Base-by-base conservation (phyloP, 2,113 vertebrate species). In the Sceloporus tristichus region DNA sequence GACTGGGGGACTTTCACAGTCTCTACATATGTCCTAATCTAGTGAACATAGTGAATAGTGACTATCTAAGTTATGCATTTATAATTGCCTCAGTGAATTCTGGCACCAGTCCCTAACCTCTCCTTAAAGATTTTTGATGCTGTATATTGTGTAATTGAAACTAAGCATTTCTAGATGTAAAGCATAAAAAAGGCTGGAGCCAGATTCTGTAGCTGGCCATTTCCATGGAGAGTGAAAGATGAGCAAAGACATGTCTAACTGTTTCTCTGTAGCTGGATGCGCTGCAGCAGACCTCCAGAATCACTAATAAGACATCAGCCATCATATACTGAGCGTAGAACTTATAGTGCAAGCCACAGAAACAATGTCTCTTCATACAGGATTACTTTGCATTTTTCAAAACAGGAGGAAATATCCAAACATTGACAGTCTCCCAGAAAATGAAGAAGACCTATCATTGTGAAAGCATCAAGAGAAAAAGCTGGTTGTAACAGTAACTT, bases 401-500 rank as follows among this genome's bases (percentile, higher is more conserved):
- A 73, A 91, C 91, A 95, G 94, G 86, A 94, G 79, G 53, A 92
- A 77, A 88, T 84, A 94, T 48, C 85, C 90, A 74, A 94, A 90
- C 68, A 89, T 75, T 21, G 90, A 91, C 42, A 93, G 90, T 68
- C 54, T 92, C 88, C 88, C 84, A 84, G 85, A 78, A 13, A 84
- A 62, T 0, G 27, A 66, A 88, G 78, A 88, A 56, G 40, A 66
- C 54, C 79, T 76, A 25, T 86, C 54, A 0, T 48, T 94, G 56
- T 95, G 91, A 95, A 91, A 76, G 79, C 76, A 85, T 79, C 70
- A 76, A 79, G n/a, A 34, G 29, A n/a, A 40, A 2, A 0, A 3
- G 25, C 40, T 73, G 82, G n/a, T 70, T 70, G 83, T 25, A 82
- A 78, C 56, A 79, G 59, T 75, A 0, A 1, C 59, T 8, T 53